Conservation (phyloP, 2,113 vertebrate species). For the Serinus canaria region DNA sequence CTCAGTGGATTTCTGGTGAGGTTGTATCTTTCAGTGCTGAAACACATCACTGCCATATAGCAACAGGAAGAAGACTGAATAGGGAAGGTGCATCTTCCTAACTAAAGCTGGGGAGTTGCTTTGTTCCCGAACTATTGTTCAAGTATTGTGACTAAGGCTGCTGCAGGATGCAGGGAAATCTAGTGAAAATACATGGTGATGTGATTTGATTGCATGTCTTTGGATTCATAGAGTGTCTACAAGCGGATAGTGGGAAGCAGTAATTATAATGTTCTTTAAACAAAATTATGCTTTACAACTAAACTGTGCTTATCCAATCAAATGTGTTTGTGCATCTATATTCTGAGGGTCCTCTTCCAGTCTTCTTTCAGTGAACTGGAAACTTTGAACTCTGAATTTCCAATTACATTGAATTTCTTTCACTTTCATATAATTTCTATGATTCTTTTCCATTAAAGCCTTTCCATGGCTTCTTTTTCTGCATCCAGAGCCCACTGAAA, state of each 20-base stretch:
- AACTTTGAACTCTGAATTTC: not conserved
- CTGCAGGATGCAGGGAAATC: not conserved
- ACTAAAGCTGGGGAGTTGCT: not conserved
- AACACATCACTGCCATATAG: not conserved
- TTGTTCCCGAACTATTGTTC: not conserved
- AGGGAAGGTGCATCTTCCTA: not conserved
- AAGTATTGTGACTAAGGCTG: not conserved
- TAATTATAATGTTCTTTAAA: not conserved
- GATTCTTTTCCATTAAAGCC: not conserved
- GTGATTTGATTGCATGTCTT: not conserved
- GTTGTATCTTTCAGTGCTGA: not conserved
- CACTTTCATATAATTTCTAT: not conserved
- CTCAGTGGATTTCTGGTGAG: not conserved
- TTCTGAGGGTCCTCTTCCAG: not conserved
- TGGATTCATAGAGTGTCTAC: not conserved
- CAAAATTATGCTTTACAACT: not conserved
- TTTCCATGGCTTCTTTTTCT: not conserved
- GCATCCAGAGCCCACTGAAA: not conserved
- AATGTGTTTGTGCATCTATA: not conserved
- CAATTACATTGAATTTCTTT: not conserved
- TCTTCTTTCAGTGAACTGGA: not conserved
- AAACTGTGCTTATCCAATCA: not conserved
- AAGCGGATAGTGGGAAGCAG: not conserved
- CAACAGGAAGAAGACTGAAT: not conserved
- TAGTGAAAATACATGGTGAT: not conserved